Base-by-base conservation (phyloP, 1,140 invertebrate genomes). In the Patella vulgata region DNA sequence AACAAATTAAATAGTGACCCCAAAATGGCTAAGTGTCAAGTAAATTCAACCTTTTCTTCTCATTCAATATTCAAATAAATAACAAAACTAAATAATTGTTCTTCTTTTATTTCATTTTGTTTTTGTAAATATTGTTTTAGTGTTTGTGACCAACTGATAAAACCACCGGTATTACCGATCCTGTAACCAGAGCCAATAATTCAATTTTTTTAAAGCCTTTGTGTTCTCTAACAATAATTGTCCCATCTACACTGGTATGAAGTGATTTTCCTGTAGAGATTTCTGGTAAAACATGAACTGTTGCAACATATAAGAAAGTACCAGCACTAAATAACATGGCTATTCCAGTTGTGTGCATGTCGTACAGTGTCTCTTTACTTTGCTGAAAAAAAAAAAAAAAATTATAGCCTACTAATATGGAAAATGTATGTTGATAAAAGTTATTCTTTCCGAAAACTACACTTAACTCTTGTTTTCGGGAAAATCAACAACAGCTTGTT, bases 241-340 rank as follows among this genome's bases (percentile, higher is more conserved):
- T 87, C 63, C 86, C 86, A 81, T 87, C 85, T 11, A 84, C 60
- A 42, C 71, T 62, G 12, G 59, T 79, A 66, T 74, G 77, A 46
- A 58, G 71, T 23, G 69, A 67, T 25, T 70, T 73, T 51, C 73
- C 60, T n/a, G 77, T 81, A 12, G 84, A 79, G 6, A 99, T 85
- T 85, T 99, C 97, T 0, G 97, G 96, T 44, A 99, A 82, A 3
- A 99, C 96, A 84, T 99, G 97, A 1, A 99, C 96, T 1, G 97
- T 98, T 0, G 97, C 95, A 6, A 99, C 97, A 80, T 99, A 99
- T 8, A 99, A 86, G 85, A 99, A 99, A 46, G 97, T 99, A 1
- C 97, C 97, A 1, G 95, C 97, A 66, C 95, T 98, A 83, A 99
- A 99, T 21, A 99, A 84, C 95, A 99, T 97, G 17, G 97, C 95